Percentiles rank a stretch among this genome's conserved stretches.
Conservation (phyloP, 2,888 invertebrate genomes). For the Electrophaes corylata region DNA sequence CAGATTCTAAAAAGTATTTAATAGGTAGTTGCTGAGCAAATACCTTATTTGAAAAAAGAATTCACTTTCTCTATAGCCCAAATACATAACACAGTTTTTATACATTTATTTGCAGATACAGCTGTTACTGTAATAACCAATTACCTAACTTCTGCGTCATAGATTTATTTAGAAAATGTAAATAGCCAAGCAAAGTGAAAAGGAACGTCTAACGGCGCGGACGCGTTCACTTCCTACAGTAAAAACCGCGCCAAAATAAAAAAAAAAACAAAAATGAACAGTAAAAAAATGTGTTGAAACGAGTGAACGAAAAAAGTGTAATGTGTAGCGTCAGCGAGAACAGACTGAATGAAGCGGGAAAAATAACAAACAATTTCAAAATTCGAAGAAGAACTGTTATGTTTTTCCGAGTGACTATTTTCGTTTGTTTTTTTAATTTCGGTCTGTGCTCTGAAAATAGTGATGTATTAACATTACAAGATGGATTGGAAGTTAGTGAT, state of each 20-base stretch:
- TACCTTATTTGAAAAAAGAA: constrained; percentile 1
- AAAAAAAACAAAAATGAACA: constrained; percentile 36
- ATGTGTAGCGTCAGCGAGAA: constrained; percentile 55
- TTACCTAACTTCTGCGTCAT: constrained; percentile 40
- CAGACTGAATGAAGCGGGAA: constrained; percentile 58
- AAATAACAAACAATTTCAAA: constrained; percentile 64
- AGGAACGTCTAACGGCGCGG: constrained; percentile 55
- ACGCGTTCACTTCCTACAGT: constrained; percentile 67
- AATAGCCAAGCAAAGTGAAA: constrained; percentile 68
- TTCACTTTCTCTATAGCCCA: constrained; percentile 30
- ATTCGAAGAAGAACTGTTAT: constrained; percentile 58
- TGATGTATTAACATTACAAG: constrained; percentile 76
- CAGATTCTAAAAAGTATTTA: not conserved
- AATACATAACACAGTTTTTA: constrained; percentile 28
- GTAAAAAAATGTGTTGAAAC: constrained; percentile 43
- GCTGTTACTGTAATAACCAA: constrained; percentile 37
- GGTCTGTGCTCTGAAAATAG: constrained; percentile 64
- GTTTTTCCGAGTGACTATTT: constrained; percentile 41
- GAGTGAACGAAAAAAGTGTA: constrained; percentile 52
- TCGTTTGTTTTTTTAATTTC: constrained; percentile 51
- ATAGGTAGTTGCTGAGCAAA: not conserved
- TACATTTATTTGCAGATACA: constrained; percentile 37
- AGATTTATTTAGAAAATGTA: constrained; percentile 45
- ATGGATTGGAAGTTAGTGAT: constrained; percentile 65
- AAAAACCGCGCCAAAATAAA: constrained; percentile 57